Evolutionary conservation across 2,113 vertebrate genomes (phyloP).

Genomic region (Amphilophus citrinellus): DNA sequence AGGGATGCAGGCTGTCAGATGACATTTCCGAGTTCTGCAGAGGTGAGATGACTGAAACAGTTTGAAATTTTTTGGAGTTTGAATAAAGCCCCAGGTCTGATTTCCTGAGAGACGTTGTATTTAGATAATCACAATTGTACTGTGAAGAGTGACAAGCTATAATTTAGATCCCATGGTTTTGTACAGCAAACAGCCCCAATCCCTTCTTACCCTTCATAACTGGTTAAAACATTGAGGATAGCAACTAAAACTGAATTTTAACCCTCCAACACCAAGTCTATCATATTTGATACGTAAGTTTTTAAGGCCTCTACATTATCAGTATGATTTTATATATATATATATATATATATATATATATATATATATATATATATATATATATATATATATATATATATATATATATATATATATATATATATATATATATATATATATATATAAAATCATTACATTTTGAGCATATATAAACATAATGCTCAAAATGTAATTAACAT

Average conservation of each 20-base stretch:
- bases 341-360: too few species aligned
- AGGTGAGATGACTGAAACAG: slow-evolving; percentile 53
- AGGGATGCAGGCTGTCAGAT: slow-evolving; percentile 55
- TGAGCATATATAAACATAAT: too few species aligned
- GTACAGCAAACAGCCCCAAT: not conserved
- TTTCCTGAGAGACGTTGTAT: slow-evolving; percentile 54
- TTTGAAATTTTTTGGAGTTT: slow-evolving; percentile 55
- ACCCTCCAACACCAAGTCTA: too few species aligned
- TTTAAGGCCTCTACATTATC: too few species aligned
- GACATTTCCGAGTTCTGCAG: slow-evolving; percentile 49
- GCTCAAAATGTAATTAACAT: too few species aligned
- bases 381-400: too few species aligned
- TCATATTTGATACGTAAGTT: too few species aligned
- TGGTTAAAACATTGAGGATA: not conserved
- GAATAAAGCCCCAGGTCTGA: slow-evolving; percentile 55
- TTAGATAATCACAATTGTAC: slow-evolving; percentile 49
- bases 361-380: too few species aligned
- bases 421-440: too few species aligned
- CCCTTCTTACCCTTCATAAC: not conserved
- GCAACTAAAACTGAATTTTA: not conserved
- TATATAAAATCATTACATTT: too few species aligned
- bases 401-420: too few species aligned
- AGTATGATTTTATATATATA: too few species aligned
- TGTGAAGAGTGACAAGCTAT: slow-evolving; percentile 37
- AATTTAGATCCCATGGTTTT: not conserved